These are phyloP conservation scores for Acrocephalus arundinaceus DNA, from an alignment of 2,113 vertebrate genomes.

Conservation along the genomic window DNA sequence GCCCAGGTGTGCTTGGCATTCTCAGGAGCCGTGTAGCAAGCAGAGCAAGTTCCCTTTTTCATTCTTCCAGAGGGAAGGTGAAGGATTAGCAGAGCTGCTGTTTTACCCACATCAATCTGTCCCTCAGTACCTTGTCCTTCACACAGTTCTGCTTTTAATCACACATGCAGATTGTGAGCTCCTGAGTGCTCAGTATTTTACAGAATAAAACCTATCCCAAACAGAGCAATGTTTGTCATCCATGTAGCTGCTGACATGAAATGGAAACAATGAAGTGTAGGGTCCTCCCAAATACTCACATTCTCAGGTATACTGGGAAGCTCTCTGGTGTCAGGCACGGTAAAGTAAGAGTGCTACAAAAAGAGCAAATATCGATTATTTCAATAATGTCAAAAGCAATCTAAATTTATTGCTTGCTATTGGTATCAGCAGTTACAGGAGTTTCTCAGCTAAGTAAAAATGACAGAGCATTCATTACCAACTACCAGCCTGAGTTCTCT, in stretches of 20 bases:
- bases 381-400: not conserved
- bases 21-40: not conserved
- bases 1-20: not conserved
- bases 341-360: slow-evolving; percentile 92
- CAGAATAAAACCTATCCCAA: not conserved
- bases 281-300: slow-evolving; percentile 77
- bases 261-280: not conserved
- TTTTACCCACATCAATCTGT: not conserved
- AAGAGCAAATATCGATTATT: slow-evolving; percentile 36
- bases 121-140: not conserved
- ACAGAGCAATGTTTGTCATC: not conserved
- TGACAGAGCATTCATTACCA: not conserved
- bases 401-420: not conserved
- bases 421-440: not conserved
- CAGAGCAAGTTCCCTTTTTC: rapidly evolving
- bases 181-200: not conserved
- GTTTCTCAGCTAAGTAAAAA: not conserved
- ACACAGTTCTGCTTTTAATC: not conserved
- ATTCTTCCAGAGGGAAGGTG: not conserved
- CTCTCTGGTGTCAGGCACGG: slow-evolving; percentile 90
- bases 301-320: slow-evolving; percentile 98
- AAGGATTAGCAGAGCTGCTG: not conserved
- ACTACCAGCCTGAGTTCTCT: not conserved
- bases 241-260: not conserved
- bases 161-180: not conserved